These are phyloP conservation scores for Anarrhichthys ocellatus DNA, from an alignment of 2,113 vertebrate species.

Conservation along the genomic window DNA sequence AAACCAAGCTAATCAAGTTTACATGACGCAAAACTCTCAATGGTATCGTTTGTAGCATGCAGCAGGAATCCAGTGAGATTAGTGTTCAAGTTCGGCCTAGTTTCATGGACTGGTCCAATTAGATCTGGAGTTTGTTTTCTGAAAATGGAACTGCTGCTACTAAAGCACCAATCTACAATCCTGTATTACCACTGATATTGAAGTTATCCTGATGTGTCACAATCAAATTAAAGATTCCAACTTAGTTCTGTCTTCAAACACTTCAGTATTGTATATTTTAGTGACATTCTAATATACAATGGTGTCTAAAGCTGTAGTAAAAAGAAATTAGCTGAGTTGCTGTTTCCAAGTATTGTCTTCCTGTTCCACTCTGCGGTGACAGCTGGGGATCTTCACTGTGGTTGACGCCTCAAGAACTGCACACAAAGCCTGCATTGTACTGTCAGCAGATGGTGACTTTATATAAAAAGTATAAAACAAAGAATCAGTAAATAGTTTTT, in stretches of 20 bases:
- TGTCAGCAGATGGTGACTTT: neutral
- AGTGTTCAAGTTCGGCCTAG: slow-evolving; percentile 7
- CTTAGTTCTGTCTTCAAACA: slow-evolving; percentile 58
- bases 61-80: slow-evolving; percentile 18
- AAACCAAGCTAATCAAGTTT: neutral
- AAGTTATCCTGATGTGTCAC: slow-evolving; percentile 72
- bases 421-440: neutral
- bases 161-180: slow-evolving; percentile 52
- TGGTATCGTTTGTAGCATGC: slow-evolving; percentile 7
- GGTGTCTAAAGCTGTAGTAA: neutral
- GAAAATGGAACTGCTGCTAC: slow-evolving; percentile 59
- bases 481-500: neutral
- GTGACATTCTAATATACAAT: neutral
- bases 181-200: slow-evolving; percentile 70
- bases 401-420: neutral
- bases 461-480: neutral
- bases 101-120: slow-evolving; percentile 19
- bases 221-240: slow-evolving; percentile 78
- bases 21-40: neutral
- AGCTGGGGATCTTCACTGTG: neutral
- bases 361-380: neutral
- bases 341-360: neutral
- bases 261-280: slow-evolving; percentile 17
- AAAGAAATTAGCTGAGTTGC: neutral
- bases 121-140: slow-evolving; percentile 69